Evolutionary conservation across 2,797 vertebrate genomes (phyloP).

Genomic region (Kryptopterus vitreolus): DNA sequence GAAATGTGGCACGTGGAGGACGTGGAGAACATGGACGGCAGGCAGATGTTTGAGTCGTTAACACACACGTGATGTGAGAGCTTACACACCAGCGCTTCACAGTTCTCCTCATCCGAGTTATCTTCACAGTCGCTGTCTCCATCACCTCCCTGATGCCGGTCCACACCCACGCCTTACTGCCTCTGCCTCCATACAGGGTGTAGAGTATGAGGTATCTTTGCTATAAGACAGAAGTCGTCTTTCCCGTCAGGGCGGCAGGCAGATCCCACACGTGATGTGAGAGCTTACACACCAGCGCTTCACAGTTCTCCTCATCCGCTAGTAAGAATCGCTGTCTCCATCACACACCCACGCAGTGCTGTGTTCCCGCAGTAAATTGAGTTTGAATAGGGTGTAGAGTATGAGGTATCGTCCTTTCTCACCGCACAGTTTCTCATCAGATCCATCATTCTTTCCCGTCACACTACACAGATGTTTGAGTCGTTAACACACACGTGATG

Average conservation of each 20-base stretch:
- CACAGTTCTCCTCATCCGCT: constrained; percentile 95
- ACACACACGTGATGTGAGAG: constrained; percentile 93
- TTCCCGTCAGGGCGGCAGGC: no score
- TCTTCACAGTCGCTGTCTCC: constrained; percentile 96
- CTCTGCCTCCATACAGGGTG: no score
- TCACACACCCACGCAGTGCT: constrained; percentile 72
- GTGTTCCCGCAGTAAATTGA: no score
- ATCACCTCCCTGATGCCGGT: no score
- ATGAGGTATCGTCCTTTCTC: constrained; percentile 35
- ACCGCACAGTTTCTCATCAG: constrained; percentile 95
- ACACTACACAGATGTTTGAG: constrained; percentile 90
- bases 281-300: constrained; percentile 90
- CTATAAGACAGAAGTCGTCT: neutral
- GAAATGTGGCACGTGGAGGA: no score
- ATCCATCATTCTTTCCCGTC: constrained; percentile 86
- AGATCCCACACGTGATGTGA: constrained; percentile 95
- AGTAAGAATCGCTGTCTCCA: constrained; percentile 94
- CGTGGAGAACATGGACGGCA: no score
- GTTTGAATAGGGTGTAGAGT: neutral
- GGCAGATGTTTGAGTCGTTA: constrained; percentile 90
- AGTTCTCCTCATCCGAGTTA: constrained; percentile 95
- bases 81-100: constrained; percentile 90
- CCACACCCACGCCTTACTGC: constrained; percentile 98
- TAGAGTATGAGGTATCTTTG: no score
- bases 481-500: constrained; percentile 93